Conservation (phyloP, 2,113 vertebrate species). For the Myrmophylax atrothorax region DNA sequence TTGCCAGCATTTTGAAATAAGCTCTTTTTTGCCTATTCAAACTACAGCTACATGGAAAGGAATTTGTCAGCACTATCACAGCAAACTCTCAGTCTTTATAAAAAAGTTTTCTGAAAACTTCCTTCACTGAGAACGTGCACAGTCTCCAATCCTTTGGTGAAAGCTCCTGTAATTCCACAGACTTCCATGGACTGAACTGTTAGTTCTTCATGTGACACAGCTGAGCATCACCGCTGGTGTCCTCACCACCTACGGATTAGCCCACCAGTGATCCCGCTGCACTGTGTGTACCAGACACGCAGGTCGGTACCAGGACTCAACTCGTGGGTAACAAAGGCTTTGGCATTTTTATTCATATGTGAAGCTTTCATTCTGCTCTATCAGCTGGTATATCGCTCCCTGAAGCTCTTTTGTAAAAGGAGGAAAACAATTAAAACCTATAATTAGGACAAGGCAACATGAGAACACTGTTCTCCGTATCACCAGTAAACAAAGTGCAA, state of each 20-base stretch:
- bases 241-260: neutral
- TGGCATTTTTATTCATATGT: neutral
- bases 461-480: neutral
- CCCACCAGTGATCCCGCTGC: rapidly evolving
- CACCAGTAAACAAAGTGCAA: neutral
- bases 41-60: neutral
- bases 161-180: neutral
- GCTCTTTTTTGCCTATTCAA: neutral
- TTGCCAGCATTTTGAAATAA: neutral
- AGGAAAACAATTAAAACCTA: neutral
- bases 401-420: neutral
- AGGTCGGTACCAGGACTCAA: neutral
- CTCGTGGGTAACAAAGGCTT: neutral
- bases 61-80: neutral
- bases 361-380: neutral
- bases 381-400: neutral
- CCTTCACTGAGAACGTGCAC: neutral
- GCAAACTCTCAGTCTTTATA: neutral
- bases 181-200: neutral
- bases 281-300: rapidly evolving
- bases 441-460: neutral
- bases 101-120: neutral
- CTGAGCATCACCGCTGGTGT: neutral
- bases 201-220: neutral
- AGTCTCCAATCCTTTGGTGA: neutral